Evolutionary conservation across 2,797 vertebrate species (phyloP).

Genomic region (Rhynchonycteris naso): DNA sequence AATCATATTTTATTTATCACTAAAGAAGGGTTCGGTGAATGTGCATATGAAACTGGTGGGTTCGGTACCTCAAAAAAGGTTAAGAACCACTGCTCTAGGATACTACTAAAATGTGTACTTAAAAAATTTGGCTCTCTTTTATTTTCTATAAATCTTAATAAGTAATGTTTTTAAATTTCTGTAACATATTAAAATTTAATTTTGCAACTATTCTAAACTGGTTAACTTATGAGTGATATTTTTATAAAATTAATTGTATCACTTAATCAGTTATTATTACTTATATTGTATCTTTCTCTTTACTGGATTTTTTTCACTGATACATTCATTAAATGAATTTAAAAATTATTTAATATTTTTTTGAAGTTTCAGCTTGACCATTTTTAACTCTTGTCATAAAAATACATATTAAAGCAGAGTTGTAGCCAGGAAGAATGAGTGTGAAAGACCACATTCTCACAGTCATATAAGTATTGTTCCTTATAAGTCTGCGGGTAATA

Average conservation of each 20-base stretch:
- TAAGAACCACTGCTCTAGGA: no score
- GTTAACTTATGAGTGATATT: neutral
- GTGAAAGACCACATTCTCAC: neutral
- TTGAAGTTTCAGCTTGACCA: neutral
- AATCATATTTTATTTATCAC: no score
- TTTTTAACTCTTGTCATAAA: constrained; percentile 17
- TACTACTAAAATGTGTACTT: neutral
- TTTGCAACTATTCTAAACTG: neutral
- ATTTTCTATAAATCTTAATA: neutral
- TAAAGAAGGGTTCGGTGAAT: no score
- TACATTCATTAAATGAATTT: neutral
- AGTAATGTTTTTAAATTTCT: constrained; percentile 18
- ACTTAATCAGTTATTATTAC: constrained; percentile 9
- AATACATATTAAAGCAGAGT: constrained; percentile 38
- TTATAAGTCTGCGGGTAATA: neutral
- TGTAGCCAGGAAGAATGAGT: neutral
- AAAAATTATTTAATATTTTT: neutral
- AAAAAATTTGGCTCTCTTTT: neutral
- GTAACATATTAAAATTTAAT: neutral
- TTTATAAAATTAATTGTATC: neutral
- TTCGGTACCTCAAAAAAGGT: no score
- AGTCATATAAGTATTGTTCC: neutral
- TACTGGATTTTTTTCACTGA: neutral
- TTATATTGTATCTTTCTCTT: neutral
- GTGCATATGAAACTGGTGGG: no score